Evolutionary conservation across 2,797 vertebrate genomes (phyloP).

Genomic region (Macropus fuliginosus): DNA sequence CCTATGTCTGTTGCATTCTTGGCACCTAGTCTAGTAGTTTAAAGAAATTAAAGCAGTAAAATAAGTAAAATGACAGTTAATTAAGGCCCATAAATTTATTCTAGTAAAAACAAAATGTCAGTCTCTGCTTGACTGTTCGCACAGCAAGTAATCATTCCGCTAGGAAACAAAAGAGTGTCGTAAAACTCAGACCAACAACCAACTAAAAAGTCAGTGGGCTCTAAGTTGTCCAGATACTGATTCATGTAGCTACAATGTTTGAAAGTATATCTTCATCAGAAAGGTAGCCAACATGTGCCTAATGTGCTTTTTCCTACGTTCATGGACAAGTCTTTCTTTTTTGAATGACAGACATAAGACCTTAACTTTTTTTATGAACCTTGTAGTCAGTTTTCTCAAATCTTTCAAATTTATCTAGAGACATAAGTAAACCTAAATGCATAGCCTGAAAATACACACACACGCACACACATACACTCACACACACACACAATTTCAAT

Average conservation of each 20-base stretch:
- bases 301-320: neutral
- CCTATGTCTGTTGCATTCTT: neutral
- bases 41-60: conserved; percentile 2
- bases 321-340: conserved; percentile 27
- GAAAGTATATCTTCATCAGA: neutral
- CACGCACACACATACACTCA: neutral
- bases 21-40: neutral
- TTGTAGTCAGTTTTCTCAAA: neutral
- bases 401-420: neutral
- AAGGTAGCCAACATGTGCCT: neutral
- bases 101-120: conserved; percentile 21
- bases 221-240: neutral
- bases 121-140: conserved; percentile 6
- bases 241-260: neutral
- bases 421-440: neutral
- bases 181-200: neutral
- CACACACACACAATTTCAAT: neutral
- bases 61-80: conserved; percentile 27
- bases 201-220: neutral
- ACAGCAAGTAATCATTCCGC: neutral
- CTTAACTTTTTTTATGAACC: neutral
- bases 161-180: neutral
- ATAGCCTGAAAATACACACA: neutral
- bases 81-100: conserved; percentile 17
- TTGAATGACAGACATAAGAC: neutral